These are phyloP conservation scores for Phaethornis superciliosus DNA, from an alignment of 2,113 vertebrate species.

Conservation along the genomic window DNA sequence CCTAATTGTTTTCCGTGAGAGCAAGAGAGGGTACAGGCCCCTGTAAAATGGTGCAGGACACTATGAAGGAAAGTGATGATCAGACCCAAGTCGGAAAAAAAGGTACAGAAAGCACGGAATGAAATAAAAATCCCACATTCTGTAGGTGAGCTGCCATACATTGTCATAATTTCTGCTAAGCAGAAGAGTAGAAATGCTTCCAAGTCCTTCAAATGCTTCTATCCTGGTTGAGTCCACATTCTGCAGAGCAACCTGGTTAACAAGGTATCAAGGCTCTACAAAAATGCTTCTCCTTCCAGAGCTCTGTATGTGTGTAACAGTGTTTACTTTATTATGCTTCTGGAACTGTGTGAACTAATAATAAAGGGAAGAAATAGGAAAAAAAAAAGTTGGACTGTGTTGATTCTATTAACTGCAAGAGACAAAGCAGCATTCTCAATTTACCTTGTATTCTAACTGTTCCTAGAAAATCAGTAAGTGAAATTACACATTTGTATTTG, in stretches of 20 bases:
- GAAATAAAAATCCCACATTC: background rate
- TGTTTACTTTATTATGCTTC: background rate
- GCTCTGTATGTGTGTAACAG: background rate
- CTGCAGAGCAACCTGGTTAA: background rate
- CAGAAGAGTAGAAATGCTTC: background rate
- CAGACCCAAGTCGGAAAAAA: background rate
- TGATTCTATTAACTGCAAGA: background rate
- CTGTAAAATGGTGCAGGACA: background rate
- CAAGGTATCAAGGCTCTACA: too few species aligned
- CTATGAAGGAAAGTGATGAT: background rate
- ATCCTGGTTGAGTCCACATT: rapidly evolving
- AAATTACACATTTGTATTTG: background rate
- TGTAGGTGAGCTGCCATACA: background rate
- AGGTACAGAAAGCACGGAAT: background rate
- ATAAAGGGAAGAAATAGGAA: background rate
- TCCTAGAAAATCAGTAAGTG: background rate
- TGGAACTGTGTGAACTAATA: background rate
- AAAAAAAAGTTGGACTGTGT: rapidly evolving
- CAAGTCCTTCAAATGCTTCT: background rate
- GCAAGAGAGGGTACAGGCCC: background rate
- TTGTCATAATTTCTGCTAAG: background rate
- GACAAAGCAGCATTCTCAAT: background rate
- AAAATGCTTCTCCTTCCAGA: background rate
- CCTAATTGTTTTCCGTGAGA: background rate
- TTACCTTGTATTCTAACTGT: background rate